Conservation (phyloP, 2,113 vertebrate genomes). For the Hoplias malabaricus region DNA sequence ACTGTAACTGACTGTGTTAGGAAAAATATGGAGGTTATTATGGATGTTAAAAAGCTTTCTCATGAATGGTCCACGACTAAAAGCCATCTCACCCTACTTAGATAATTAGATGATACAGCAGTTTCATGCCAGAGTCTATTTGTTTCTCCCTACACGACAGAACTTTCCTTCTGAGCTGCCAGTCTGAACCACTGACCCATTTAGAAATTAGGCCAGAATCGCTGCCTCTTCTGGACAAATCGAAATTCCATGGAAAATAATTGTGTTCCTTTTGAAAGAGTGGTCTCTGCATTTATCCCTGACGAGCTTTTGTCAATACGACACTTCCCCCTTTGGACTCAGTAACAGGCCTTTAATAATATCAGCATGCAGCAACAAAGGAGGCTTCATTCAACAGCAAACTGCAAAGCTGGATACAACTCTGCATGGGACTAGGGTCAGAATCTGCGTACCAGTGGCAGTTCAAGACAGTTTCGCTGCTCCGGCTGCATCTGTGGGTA, state of each 20-base stretch:
- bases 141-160: neutral
- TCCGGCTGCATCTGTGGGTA: neutral
- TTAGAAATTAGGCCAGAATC: slow-evolving; percentile 24
- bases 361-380: neutral
- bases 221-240: neutral
- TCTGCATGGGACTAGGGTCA: neutral
- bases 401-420: neutral
- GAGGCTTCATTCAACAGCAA: neutral
- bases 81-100: neutral
- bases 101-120: slow-evolving; percentile 5
- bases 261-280: neutral
- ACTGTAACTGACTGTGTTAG: neutral
- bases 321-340: neutral
- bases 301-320: slow-evolving; percentile 12
- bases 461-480: neutral
- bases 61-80: neutral
- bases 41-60: neutral
- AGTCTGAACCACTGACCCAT: slow-evolving; percentile 2
- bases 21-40: neutral
- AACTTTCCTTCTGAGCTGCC: neutral
- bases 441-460: neutral
- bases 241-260: slow-evolving; percentile 26
- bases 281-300: neutral
- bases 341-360: neutral
- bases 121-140: neutral